These are phyloP conservation scores for Lerista edwardsae DNA, from an alignment of 2,797 vertebrate genomes.

Conservation along the genomic window DNA sequence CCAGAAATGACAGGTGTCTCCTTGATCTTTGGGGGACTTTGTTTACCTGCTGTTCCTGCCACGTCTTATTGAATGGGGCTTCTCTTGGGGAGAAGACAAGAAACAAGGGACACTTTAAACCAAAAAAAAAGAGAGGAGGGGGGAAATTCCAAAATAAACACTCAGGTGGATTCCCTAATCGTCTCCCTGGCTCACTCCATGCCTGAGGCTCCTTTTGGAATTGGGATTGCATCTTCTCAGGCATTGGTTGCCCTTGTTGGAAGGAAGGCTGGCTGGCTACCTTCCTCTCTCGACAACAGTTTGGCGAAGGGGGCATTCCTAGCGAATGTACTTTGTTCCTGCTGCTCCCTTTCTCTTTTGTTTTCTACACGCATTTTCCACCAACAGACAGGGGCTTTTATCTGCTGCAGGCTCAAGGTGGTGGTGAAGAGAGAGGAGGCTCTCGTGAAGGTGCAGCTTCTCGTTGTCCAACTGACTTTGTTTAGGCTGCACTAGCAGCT, in stretches of 20 bases:
- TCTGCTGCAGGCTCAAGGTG: neutral
- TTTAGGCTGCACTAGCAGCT: neutral
- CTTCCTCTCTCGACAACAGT: slow-evolving; percentile 74
- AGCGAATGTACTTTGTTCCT: slow-evolving; percentile 74
- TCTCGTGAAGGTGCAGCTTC: neutral
- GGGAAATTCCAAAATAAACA: slow-evolving; percentile 74
- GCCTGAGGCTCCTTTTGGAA: slow-evolving; percentile 77
- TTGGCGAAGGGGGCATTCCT: slow-evolving; percentile 72
- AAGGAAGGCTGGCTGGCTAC: slow-evolving; percentile 74
- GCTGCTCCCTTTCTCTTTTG: slow-evolving; percentile 56
- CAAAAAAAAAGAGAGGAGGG: slow-evolving; percentile 79
- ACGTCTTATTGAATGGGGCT: slow-evolving; percentile 78
- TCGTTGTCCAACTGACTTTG: neutral
- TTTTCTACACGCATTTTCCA: neutral
- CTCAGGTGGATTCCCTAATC: slow-evolving; percentile 69
- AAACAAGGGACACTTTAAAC: slow-evolving; percentile 75
- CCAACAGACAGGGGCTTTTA: neutral
- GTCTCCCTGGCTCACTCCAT: slow-evolving; percentile 67
- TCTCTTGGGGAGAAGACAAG: slow-evolving; percentile 70
- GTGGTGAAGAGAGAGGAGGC: neutral
- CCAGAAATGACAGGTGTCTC: slow-evolving; percentile 93
- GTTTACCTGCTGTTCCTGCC: slow-evolving; percentile 77
- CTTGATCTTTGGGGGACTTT: slow-evolving; percentile 72
- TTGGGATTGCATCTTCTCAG: slow-evolving; percentile 74
- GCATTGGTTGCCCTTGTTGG: slow-evolving; percentile 58